These are phyloP conservation scores for Anguilla megastoma DNA, from an alignment of 2,797 vertebrate genomes.

Conservation along the genomic window DNA sequence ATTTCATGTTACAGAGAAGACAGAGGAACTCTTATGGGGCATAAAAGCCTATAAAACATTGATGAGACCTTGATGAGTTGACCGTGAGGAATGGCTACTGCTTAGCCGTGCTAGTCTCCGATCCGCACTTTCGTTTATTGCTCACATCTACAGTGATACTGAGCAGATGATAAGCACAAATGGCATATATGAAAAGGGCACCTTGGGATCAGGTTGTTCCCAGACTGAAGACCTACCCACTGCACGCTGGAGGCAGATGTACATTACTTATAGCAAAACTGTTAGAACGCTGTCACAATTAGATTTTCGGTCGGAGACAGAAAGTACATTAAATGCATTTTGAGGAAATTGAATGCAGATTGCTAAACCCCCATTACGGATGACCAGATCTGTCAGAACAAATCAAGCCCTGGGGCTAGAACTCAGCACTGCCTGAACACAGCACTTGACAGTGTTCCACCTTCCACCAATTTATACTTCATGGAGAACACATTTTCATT, in stretches of 20 bases:
- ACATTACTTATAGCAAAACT: background rate
- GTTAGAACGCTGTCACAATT: background rate
- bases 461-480: background rate
- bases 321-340: background rate
- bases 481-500: background rate
- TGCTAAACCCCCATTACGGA: background rate
- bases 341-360: background rate
- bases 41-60: slow-evolving; percentile 4
- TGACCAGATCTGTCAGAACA: background rate
- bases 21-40: background rate
- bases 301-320: background rate
- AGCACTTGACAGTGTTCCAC: background rate
- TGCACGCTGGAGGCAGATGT: background rate
- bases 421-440: background rate
- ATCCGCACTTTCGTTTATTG: background rate
- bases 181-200: background rate
- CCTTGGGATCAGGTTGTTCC: background rate
- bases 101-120: background rate
- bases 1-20: background rate
- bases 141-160: background rate
- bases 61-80: background rate
- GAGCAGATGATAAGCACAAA: background rate
- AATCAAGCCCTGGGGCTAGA: background rate
- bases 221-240: background rate
- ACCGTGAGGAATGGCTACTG: background rate